phyloP scores from a whole-genome alignment of 2,888 invertebrate species.

The Merodon equestris region DNA sequence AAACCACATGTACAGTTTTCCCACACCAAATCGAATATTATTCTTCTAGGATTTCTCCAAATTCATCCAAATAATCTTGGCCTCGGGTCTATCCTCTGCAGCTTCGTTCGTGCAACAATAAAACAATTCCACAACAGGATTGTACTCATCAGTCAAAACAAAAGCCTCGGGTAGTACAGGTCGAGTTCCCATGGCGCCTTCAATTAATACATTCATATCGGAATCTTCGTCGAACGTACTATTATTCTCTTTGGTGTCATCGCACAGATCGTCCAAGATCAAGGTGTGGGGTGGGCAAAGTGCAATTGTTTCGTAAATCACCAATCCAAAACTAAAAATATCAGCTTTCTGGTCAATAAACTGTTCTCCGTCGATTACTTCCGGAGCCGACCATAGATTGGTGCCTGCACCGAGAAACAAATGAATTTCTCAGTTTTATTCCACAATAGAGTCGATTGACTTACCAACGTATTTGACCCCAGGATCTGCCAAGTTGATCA shows the following conservation, averaged over 20 bases:
- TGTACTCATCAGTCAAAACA: slow-evolving; percentile 82
- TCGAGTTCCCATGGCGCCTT: slow-evolving; percentile 82
- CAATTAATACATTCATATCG: slow-evolving; percentile 26
- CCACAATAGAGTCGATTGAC: too few relatives aligned
- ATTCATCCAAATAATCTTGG: slow-evolving; percentile 78
- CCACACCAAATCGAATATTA: too few relatives aligned
- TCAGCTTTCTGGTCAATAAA: slow-evolving; percentile 86
- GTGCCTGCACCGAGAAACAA: slow-evolving; percentile 82
- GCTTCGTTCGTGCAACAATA: slow-evolving; percentile 84
- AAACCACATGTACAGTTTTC: too few relatives aligned
- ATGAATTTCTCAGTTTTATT: not conserved
- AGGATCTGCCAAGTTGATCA: slow-evolving; percentile 80
- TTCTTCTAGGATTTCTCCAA: slow-evolving; percentile 28
- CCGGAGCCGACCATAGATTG: slow-evolving; percentile 88
- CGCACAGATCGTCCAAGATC: slow-evolving; percentile 65
- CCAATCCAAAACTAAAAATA: slow-evolving; percentile 88
- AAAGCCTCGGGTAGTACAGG: slow-evolving; percentile 85
- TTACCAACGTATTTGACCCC: slow-evolving; percentile 83
- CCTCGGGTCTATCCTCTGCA: slow-evolving; percentile 82
- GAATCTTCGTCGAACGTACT: slow-evolving; percentile 40
- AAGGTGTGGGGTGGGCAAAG: slow-evolving; percentile 84
- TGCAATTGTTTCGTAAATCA: slow-evolving; percentile 90
- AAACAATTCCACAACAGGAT: slow-evolving; percentile 84
- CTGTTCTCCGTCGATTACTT: slow-evolving; percentile 82
- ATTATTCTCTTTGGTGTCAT: slow-evolving; percentile 72